Conservation (phyloP, 23 tunicate species). For the Trididemnum miniatum region DNA sequence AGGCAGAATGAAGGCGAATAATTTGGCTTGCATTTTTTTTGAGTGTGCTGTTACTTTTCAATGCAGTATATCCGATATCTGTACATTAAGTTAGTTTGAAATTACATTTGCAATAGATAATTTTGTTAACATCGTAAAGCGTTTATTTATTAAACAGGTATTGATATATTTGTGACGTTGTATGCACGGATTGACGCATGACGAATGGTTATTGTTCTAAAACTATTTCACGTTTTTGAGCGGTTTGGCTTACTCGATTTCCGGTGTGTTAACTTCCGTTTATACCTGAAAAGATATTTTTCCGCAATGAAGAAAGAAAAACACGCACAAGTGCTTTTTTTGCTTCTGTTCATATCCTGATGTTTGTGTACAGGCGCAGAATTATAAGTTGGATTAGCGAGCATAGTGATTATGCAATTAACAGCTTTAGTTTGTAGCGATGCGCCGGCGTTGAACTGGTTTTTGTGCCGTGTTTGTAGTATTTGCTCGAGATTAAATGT, state of each 20-base stretch:
- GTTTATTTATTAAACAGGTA: not conserved
- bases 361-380: not conserved
- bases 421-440: no score
- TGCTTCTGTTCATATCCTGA: not conserved
- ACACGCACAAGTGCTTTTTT: not conserved
- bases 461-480: no score
- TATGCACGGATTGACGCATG: not conserved
- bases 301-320: slow-evolving; percentile 1
- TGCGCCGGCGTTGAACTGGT: no score
- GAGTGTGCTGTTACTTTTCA: no score
- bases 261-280: slow-evolving; percentile 14
- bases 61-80: no score
- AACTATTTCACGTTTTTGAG: slow-evolving; percentile 28
- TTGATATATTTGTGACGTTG: not conserved
- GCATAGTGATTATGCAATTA: no score
- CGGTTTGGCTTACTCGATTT: slow-evolving; percentile 9
- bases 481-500: no score
- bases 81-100: no score
- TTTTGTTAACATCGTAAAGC: not conserved
- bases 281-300: slow-evolving; percentile 17
- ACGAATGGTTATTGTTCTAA: slow-evolving; percentile 27
- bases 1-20: no score
- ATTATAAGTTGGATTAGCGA: not conserved
- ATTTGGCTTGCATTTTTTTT: no score
- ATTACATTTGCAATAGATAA: no score